Evolutionary conservation across 64 coral and sea anemone species (phyloP).

Genomic region (Catalaphyllia jardinei): DNA sequence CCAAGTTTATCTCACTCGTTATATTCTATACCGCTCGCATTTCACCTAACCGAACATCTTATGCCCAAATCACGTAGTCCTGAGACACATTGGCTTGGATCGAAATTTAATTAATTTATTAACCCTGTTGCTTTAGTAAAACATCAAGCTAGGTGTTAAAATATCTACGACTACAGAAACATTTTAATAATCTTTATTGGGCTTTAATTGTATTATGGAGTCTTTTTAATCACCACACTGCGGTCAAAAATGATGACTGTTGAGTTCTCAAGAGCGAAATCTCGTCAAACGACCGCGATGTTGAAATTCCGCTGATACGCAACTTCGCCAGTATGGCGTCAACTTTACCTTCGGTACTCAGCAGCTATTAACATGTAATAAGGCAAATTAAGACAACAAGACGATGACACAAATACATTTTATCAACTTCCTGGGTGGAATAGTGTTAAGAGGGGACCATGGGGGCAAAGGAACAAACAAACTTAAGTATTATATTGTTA

Average conservation of each 20-base stretch:
- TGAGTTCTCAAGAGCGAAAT: conserved; percentile 15
- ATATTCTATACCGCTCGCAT: conserved; percentile 19
- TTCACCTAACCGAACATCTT: conserved; percentile 7
- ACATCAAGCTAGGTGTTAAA: conserved; percentile 62
- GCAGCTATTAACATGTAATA: conserved; percentile 50
- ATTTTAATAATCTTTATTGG: conserved; percentile 89
- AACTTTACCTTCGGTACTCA: conserved; percentile 35
- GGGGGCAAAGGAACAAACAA: conserved; percentile 71
- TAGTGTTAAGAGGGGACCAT: conserved; percentile 48
- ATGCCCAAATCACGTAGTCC: conserved; percentile 36
- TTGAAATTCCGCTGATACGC: conserved; percentile 24
- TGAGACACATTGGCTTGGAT: conserved; percentile 48
- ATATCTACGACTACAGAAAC: conserved; percentile 79
- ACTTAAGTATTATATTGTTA: conserved; percentile 92
- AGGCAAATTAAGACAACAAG: conserved; percentile 44
- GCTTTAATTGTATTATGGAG: conserved; percentile 82
- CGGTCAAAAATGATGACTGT: conserved; percentile 50
- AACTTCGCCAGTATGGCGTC: conserved; percentile 19
- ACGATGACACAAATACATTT: conserved; percentile 58
- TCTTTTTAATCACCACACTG: conserved; percentile 81
- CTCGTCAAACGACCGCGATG: neutral
- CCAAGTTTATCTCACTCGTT: neutral
- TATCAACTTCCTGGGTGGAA: conserved; percentile 67
- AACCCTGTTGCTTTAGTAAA: conserved; percentile 66
- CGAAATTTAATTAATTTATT: conserved; percentile 86